Percentiles rank a stretch among this genome's conserved stretches.
phyloP scores from a whole-genome alignment of 1,140 invertebrate genomes.

The Trichoplusia ni region DNA sequence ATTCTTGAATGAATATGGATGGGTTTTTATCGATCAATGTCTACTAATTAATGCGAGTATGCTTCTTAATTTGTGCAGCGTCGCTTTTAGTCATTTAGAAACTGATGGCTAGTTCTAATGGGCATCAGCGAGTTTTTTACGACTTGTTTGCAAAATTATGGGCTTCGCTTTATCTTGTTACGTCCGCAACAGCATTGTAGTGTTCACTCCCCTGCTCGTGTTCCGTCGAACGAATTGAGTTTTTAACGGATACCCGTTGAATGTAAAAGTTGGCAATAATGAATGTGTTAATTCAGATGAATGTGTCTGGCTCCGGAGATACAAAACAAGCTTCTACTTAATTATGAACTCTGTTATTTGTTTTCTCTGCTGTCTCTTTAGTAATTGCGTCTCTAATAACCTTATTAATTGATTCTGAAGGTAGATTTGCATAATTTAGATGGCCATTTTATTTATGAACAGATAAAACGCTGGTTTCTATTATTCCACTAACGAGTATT shows the following conservation, averaged over 20 bases:
- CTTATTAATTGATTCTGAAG: constrained; percentile 2
- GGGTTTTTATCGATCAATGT: constrained; percentile 17
- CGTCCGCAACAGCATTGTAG: background rate
- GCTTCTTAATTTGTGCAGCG: constrained; percentile 5
- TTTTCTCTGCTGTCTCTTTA: constrained; percentile 8
- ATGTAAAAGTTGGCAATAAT: constrained; percentile 14
- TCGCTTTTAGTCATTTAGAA: background rate
- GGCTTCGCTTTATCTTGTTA: background rate
- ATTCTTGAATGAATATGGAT: constrained; percentile 22
- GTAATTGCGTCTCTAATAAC: background rate
- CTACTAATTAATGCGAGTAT: constrained; percentile 12
- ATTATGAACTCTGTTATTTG: background rate
- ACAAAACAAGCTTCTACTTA: background rate
- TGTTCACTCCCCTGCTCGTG: background rate
- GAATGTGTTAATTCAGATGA: constrained; percentile 6
- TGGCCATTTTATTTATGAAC: background rate
- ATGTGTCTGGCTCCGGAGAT: background rate
- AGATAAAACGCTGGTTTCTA: background rate
- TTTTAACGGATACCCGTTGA: constrained; percentile 6
- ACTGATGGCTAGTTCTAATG: background rate
- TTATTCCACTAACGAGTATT: background rate
- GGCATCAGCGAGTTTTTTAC: background rate
- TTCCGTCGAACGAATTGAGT: background rate
- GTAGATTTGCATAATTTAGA: background rate
- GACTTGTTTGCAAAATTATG: background rate